Base-by-base conservation (phyloP, 2,113 vertebrate genomes). In the Bettongia penicillata region DNA sequence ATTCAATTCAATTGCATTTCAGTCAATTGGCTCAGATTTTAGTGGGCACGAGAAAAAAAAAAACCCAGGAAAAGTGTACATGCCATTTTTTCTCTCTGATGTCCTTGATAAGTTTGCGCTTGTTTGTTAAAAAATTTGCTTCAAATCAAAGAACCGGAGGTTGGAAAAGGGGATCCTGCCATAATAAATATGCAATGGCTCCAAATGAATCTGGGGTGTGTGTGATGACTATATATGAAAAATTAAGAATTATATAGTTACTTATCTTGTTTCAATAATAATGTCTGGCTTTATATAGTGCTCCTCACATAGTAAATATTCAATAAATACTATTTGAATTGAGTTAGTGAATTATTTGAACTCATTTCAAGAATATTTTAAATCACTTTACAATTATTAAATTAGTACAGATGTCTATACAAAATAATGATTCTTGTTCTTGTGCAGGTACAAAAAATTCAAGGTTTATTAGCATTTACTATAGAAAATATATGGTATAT, bases 1-100 rank as follows among this genome's bases (percentile, higher is more conserved):
- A 94, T 97, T 97, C 95, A 97, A 53, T 96, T 95, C 96, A 95
- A 93, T 95, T 96, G 97, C 97, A 95, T 96, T 89, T 68, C 93
- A 98, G 97, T 96, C 91, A 93, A 95, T 93, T 90, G 97, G 94
- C 94, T 95, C 93, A 52, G 93, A 91, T 94, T 91, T 84, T 94
- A 95, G 84, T 97, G 96, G 96, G 93, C 93, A 68, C 53, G 49
- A 89, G 96, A 96, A 89, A 14, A 89, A 91, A 90, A 93, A 93
- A 91, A 89, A 49, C 49, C 53, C 48, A 77, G 26, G 10, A 90
- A 90, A 90, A 28, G 50, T 90, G 49, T 25, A 95, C 68, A 92
- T 94, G 95, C 92, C 92, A 93, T 91, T 96, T 97, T 95, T 77
- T 50, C 77, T 57, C 93, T 91, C 53, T 93, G 50, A 93, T 93